phyloP scores from a whole-genome alignment of 2,113 vertebrate genomes.

The Misgurnus mizolepis region DNA sequence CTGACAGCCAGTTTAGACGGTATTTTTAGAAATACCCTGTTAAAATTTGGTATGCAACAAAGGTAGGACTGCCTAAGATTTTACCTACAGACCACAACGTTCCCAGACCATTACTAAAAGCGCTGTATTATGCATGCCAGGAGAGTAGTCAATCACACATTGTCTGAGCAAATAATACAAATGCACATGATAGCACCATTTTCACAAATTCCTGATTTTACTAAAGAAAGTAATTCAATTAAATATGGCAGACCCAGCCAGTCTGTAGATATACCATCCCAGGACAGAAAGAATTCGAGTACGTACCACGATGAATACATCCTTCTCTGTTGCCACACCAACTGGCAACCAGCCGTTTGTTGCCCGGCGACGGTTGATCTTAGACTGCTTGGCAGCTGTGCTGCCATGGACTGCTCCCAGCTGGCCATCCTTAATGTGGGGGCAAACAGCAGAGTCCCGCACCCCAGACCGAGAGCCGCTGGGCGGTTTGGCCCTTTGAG shows the following conservation, averaged over 20 bases:
- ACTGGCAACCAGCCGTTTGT: conserved; percentile 96
- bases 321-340: conserved; percentile 88
- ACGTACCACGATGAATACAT: conserved; percentile 94
- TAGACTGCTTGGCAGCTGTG: conserved; percentile 81
- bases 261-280: conserved; percentile 3
- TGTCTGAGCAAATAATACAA: too few species aligned
- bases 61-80: too few species aligned
- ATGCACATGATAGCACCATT: too few species aligned
- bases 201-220: too few species aligned
- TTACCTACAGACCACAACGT: too few species aligned
- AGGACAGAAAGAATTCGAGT: conserved; percentile 25
- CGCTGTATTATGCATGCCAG: too few species aligned
- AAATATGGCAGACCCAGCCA: background rate
- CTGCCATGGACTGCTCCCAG: conserved; percentile 72
- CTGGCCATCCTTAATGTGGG: conserved; percentile 83
- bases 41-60: too few species aligned
- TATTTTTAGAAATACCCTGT: background rate
- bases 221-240: background rate
- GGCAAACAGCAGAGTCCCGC: conserved; percentile 71
- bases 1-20: too few species aligned
- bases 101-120: too few species aligned
- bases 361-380: conserved; percentile 81
- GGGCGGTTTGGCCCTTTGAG: conserved; percentile 91
- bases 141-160: too few species aligned
- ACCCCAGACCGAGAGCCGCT: conserved; percentile 89